Evolutionary conservation across 2,113 vertebrate genomes (phyloP).

Genomic region (Nettapus auritus): DNA sequence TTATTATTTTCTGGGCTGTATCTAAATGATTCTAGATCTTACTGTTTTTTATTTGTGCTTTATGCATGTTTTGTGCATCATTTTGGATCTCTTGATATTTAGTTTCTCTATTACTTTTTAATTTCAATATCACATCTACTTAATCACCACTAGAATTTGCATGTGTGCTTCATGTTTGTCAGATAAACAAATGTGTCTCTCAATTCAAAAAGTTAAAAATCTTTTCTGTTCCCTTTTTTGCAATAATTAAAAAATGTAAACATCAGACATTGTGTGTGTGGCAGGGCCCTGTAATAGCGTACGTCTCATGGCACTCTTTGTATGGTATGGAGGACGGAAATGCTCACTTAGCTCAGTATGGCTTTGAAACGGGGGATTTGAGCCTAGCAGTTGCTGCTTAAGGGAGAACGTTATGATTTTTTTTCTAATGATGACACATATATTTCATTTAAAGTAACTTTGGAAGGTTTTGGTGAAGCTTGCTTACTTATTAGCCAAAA

Average conservation of each 20-base stretch:
- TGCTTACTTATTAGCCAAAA: background rate
- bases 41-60: background rate
- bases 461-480: background rate
- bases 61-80: background rate
- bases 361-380: background rate
- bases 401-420: background rate
- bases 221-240: accelerated
- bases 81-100: background rate
- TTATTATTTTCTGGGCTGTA: background rate
- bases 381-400: background rate
- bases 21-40: background rate
- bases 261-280: background rate
- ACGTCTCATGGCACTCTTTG: background rate
- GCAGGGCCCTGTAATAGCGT: background rate
- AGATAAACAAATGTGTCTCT: background rate
- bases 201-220: background rate
- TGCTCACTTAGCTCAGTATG: background rate
- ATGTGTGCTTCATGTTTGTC: background rate
- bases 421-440: background rate
- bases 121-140: background rate
- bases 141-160: background rate
- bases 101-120: background rate
- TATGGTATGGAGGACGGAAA: background rate
- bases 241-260: background rate
- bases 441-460: background rate